These are phyloP conservation scores for Himalopsyche japonica DNA, from an alignment of 2,888 invertebrate genomes.

Conservation along the genomic window DNA sequence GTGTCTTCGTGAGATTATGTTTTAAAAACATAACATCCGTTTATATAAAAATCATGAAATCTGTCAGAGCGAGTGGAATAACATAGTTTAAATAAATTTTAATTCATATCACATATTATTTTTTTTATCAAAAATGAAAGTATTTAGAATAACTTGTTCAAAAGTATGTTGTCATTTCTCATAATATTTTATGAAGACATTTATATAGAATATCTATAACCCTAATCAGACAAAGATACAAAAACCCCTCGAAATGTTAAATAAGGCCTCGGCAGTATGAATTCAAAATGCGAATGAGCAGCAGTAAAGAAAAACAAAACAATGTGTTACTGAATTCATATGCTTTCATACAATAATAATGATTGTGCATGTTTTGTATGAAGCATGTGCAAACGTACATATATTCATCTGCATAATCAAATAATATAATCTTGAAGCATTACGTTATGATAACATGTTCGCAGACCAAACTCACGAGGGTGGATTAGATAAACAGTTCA, in stretches of 20 bases:
- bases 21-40: too few relatives aligned
- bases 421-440: constrained; percentile 2
- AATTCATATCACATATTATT: too few relatives aligned
- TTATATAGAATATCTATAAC: too few relatives aligned
- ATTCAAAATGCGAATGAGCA: not conserved
- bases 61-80: too few relatives aligned
- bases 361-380: not conserved
- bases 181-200: too few relatives aligned
- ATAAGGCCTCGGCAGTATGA: not conserved
- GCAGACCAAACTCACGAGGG: not conserved
- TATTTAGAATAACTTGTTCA: too few relatives aligned
- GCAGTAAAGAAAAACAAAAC: not conserved
- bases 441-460: not conserved
- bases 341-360: not conserved
- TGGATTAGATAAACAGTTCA: not conserved
- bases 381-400: not conserved
- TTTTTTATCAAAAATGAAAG: too few relatives aligned
- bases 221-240: too few relatives aligned
- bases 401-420: constrained; percentile 13
- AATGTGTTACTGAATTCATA: not conserved
- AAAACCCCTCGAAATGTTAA: not conserved
- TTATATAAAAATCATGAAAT: too few relatives aligned
- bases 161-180: too few relatives aligned
- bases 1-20: too few relatives aligned
- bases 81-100: too few relatives aligned